Conservation (phyloP, 64 coral and sea anemone genomes). For the Stylophora pistillata region DNA sequence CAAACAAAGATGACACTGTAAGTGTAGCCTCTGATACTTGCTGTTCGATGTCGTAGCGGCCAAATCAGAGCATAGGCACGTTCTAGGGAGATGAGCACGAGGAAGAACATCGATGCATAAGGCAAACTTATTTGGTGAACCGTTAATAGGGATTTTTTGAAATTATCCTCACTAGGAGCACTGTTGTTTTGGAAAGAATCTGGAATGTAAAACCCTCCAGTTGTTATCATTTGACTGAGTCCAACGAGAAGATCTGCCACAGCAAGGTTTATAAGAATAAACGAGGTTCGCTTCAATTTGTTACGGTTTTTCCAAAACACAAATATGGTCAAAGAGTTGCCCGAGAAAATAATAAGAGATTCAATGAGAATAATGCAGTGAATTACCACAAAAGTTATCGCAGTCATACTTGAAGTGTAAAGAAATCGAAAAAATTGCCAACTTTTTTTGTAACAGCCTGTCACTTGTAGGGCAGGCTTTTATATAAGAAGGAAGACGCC, state of each 20-base stretch:
- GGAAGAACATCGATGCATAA: neutral
- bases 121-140: neutral
- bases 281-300: neutral
- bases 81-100: neutral
- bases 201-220: neutral
- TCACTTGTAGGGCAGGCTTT: too few relatives aligned
- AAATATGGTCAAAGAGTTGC: slow-evolving; percentile 1
- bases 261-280: slow-evolving; percentile 4
- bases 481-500: too few relatives aligned
- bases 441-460: too few relatives aligned
- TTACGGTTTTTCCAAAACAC: slow-evolving; percentile 4
- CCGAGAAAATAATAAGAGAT: neutral
- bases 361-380: neutral
- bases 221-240: neutral
- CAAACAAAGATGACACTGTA: neutral
- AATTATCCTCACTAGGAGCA: too few relatives aligned
- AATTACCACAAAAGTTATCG: neutral
- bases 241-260: slow-evolving; percentile 9
- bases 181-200: too few relatives aligned
- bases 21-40: slow-evolving; percentile 18
- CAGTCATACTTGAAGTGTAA: neutral
- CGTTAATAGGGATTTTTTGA: neutral
- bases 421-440: too few relatives aligned
- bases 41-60: slow-evolving; percentile 45
- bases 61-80: slow-evolving; percentile 12